These are phyloP conservation scores for Embidobia sp. DNA, from an alignment of 2,888 invertebrate genomes.

Conservation along the genomic window DNA sequence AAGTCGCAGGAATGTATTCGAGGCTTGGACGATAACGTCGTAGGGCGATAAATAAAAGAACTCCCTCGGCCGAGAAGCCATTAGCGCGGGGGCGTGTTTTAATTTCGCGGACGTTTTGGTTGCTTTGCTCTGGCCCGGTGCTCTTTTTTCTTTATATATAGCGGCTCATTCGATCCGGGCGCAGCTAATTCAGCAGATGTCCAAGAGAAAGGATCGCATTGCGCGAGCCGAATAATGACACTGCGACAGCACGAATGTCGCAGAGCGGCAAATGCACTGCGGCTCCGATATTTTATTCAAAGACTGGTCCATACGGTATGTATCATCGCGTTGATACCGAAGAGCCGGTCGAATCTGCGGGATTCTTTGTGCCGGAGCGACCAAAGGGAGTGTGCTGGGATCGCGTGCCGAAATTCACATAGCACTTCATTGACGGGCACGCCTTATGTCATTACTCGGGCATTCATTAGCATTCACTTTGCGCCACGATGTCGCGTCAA, in stretches of 20 bases:
- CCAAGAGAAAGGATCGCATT: constrained; percentile 52
- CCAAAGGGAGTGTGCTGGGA: constrained; percentile 13
- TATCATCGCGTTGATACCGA: constrained; percentile 57
- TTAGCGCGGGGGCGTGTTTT: constrained; percentile 10
- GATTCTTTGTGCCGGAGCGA: constrained; percentile 56
- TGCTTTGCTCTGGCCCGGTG: background rate
- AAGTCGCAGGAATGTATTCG: too few relatives aligned
- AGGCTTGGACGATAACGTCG: too few relatives aligned
- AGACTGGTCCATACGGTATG: constrained; percentile 60
- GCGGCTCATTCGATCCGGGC: too few relatives aligned
- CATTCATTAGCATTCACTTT: constrained; percentile 46
- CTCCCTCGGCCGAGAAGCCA: background rate
- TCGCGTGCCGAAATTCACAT: constrained; percentile 13
- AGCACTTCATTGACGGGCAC: constrained; percentile 10
- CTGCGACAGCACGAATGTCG: constrained; percentile 72
- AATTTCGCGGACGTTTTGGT: constrained; percentile 15
- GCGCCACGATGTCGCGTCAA: constrained; percentile 11
- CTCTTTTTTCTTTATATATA: too few relatives aligned
- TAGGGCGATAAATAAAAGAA: constrained; percentile 30
- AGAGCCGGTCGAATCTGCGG: constrained; percentile 48
- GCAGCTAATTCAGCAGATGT: constrained; percentile 52
- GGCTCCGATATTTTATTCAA: constrained; percentile 77
- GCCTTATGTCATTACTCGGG: constrained; percentile 25
- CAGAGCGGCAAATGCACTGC: constrained; percentile 73
- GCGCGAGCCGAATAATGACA: constrained; percentile 69